phyloP scores from a whole-genome alignment of 2,888 invertebrate genomes.

The Ellobium chinense region DNA sequence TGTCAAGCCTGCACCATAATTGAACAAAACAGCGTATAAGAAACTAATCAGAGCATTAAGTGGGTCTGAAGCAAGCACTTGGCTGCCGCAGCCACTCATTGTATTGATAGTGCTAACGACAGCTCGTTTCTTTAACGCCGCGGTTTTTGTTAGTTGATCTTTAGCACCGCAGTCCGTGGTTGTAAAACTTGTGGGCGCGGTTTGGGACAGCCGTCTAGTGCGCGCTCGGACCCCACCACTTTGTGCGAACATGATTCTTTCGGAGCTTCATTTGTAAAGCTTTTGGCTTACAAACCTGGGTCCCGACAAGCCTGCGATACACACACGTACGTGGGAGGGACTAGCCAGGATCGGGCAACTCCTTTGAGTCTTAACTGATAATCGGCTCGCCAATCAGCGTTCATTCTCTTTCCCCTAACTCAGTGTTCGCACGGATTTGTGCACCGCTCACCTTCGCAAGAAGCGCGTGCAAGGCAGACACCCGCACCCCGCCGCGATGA shows the following conservation, averaged over 20 bases:
- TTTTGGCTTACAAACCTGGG: not conserved
- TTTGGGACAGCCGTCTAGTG: not conserved
- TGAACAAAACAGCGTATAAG: too few species aligned
- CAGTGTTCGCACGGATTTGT: slow-evolving; percentile 8
- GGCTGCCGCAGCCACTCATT: too few species aligned
- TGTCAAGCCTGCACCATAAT: too few species aligned
- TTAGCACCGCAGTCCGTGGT: not conserved
- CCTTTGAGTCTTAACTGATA: slow-evolving; percentile 29
- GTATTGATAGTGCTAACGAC: too few species aligned
- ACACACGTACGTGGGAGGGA: slow-evolving; percentile 21
- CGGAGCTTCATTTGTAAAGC: slow-evolving; percentile 9
- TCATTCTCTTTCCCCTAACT: slow-evolving; percentile 9
- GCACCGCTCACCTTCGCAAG: slow-evolving; percentile 3
- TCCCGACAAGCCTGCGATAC: not conserved
- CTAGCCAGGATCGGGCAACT: slow-evolving; percentile 18
- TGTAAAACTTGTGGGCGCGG: not conserved
- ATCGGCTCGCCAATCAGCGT: slow-evolving; percentile 40
- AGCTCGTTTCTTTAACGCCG: too few species aligned
- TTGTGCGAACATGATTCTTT: not conserved
- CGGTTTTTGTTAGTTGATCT: not conserved
- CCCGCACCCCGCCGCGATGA: not conserved
- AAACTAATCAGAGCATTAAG: too few species aligned
- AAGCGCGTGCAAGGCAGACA: not conserved
- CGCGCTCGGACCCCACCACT: not conserved
- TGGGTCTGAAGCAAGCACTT: too few species aligned